Evolutionary conservation across 2,113 vertebrate genomes (phyloP), one percentile per base, ranked within the genome.

Genomic region (Sitta europaea): DNA sequence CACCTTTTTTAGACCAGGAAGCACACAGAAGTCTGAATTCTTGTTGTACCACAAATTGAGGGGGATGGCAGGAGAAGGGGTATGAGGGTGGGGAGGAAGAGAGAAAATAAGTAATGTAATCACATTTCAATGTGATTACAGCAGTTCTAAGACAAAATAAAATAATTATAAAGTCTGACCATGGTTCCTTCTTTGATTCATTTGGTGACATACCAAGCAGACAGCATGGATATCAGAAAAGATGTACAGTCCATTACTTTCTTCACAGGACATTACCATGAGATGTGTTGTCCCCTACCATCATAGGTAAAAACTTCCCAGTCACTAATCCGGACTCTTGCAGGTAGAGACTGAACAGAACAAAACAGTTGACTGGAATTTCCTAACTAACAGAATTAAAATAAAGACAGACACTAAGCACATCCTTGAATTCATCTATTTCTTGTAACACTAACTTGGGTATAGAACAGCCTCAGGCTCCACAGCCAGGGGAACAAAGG

Each of bases 21-120:
- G 5, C 8, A 35, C 22, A 66, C 3, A 72, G 5, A 81, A 43
- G 4, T 53, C 22, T 81, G 24, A 55, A 42, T 71, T 62, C 22
- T 45, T 40, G 19, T 40, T 43, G 18, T 50, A 58, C 12, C 11
- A 74, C 9, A 72, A 38, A 63, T 38, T 76, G 7, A 50, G 3
- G 5, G 6, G 3, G 2, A 36, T 9, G 14, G 8, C 4, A 31
- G 29, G 8, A 22, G 29, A 18, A 47, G 10, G 0, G 0, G 6
- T 0, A 0, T 4, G 18, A 5, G 1, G 2, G 8, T 25, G 9
- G 13, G 5, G 1, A 35, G 12, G 14, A 59, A 38, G n/a, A 28
- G 19, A 70, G 53, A 23, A 66, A 75, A 40, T 31, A 4, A n/a
- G n/a, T n/a, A n/a, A n/a, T n/a, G n/a, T n/a, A n/a, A n/a, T n/a